Conservation (phyloP, 2,797 vertebrate genomes). For the Pseudopleuronectes americanus region DNA sequence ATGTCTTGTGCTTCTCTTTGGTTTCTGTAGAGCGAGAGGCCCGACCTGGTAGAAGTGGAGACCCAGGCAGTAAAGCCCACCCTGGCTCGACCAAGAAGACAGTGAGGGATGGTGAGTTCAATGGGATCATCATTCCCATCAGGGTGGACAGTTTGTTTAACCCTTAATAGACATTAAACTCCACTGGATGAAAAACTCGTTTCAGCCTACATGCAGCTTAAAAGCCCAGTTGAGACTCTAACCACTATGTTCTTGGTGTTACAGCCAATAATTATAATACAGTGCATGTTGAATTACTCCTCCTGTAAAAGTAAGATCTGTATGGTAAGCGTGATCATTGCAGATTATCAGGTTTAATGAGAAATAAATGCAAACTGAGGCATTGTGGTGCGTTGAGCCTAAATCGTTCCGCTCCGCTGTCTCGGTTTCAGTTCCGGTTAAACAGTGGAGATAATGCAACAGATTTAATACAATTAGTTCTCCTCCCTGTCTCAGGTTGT, state of each 20-base stretch:
- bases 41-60: constrained; percentile 62
- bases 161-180: background rate
- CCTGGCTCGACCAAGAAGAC: constrained; percentile 63
- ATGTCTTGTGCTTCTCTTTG: background rate
- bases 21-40: constrained; percentile 66
- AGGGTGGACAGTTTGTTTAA: background rate
- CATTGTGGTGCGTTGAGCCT: constrained; percentile 17
- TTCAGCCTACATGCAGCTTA: background rate
- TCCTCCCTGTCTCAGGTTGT: constrained; percentile 37
- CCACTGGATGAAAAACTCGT: background rate
- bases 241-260: constrained; percentile 9
- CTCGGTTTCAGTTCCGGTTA: constrained; percentile 24
- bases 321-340: background rate
- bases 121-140: constrained; percentile 5
- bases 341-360: constrained; percentile 24
- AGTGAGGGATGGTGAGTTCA: constrained; percentile 74
- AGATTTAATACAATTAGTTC: constrained; percentile 47
- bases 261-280: background rate
- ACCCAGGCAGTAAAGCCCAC: constrained; percentile 63
- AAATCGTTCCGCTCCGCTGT: constrained; percentile 28
- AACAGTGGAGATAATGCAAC: constrained; percentile 26
- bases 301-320: background rate
- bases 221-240: background rate
- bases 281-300: constrained; percentile 8
- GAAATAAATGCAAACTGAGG: constrained; percentile 10